These are phyloP conservation scores for Nebria salina DNA, from an alignment of 2,888 invertebrate species.

Conservation along the genomic window DNA sequence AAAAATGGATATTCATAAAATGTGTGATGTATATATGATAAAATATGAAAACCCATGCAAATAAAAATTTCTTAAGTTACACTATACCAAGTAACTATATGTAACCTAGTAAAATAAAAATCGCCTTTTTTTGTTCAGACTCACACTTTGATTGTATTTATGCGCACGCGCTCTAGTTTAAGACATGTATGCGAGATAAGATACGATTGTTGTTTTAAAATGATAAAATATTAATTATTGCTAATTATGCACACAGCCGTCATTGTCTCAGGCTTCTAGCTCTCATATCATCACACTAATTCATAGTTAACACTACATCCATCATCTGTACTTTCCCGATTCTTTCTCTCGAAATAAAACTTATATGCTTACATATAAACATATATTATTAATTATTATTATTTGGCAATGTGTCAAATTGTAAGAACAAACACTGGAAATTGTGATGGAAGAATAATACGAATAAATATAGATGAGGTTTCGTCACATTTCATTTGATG, in stretches of 20 bases:
- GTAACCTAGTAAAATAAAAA: too few relatives aligned
- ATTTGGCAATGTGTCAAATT: background rate
- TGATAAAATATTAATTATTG: constrained; percentile 15
- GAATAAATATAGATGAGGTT: background rate
- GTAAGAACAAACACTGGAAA: background rate
- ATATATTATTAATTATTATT: constrained; percentile 1
- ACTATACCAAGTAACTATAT: too few relatives aligned
- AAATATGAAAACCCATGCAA: too few relatives aligned
- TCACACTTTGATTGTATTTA: background rate
- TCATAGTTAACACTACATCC: background rate
- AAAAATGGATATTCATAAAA: too few relatives aligned
- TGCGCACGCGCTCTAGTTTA: background rate
- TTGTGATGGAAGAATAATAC: background rate
- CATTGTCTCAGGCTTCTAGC: constrained; percentile 7
- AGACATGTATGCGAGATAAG: background rate
- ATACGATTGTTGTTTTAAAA: background rate
- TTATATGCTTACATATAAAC: background rate
- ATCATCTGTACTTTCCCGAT: background rate
- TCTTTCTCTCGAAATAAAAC: background rate
- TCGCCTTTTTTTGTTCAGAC: background rate
- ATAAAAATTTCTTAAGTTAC: too few relatives aligned
- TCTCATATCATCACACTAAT: constrained; percentile 15
- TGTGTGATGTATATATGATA: too few relatives aligned
- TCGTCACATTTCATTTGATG: background rate
- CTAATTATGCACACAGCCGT: constrained; percentile 21